Base-by-base conservation (phyloP, 2,888 invertebrate species). In the Bombyx huttoni region DNA sequence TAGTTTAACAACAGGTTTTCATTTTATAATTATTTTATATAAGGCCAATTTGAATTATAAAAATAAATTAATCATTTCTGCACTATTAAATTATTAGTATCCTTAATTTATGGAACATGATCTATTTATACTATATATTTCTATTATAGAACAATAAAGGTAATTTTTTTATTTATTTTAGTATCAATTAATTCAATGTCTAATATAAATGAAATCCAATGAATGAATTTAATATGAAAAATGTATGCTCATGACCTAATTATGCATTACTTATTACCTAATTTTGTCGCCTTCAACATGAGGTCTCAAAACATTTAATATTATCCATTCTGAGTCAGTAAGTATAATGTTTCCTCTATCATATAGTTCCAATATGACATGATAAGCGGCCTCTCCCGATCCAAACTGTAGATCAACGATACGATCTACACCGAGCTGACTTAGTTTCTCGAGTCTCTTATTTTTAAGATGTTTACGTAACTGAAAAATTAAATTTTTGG, bases 351-450 rank as follows among this genome's bases (percentile, higher is more conserved):
- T 99, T 52, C 99, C 98, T 64, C 96, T 89, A 81, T 99, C 99
- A 69, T 98, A 99, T 24, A 99, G 78, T 78, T 99, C 99, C 52
- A 99, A 74, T 63, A 99, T 95, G 0, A 99, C 90, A 78, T 99
- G 99, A 81, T 98, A 98, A 0, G 98, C 95, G 0, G 96, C 97
- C 72, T 98, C 97, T 0, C 94, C 94, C 5, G 92, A 92, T 10
- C 99, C 99, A 85, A 99, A 99, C 80, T 98, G 96, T 50, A 99
- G 83, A 80, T 98, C 96, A 12, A 99, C 91, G 49, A 99, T 94
- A 73, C 99, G 92, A 81, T 99, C 99, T 7, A 94, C 91, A 1
- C 99, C 99, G 0, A 99, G 78, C 82, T 99, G 98, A 3, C 83
- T 86, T 0, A 98, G 85, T 49, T 89, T 91, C 81, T 98, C 98